These are phyloP conservation scores for Porites australiensis DNA, from an alignment of 64 coral and sea anemone species.

Conservation along the genomic window DNA sequence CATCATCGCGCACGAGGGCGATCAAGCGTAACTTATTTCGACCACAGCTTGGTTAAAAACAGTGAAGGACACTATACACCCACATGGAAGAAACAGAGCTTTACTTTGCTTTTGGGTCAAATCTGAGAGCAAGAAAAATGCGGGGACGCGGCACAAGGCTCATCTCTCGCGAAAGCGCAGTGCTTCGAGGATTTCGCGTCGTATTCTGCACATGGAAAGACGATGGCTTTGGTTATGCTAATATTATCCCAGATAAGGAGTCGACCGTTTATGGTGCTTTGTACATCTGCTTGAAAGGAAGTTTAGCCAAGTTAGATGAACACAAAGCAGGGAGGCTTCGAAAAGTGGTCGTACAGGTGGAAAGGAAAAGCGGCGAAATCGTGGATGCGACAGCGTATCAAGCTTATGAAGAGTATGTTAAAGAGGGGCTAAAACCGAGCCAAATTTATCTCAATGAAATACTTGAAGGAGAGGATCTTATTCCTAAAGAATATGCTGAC, in stretches of 20 bases:
- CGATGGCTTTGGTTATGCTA: constrained; percentile 48
- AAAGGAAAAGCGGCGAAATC: constrained; percentile 47
- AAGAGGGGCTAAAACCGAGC: constrained; percentile 44
- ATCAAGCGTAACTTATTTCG: too few species aligned
- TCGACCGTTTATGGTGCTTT: constrained; percentile 66
- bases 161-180: constrained; percentile 29
- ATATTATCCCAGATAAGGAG: constrained; percentile 35
- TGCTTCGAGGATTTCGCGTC: constrained; percentile 27
- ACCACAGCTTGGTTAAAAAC: too few species aligned
- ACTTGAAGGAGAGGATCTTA: constrained; percentile 69
- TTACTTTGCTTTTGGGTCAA: constrained; percentile 67
- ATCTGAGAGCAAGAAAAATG: constrained; percentile 61
- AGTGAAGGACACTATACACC: not conserved
- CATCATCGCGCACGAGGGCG: too few species aligned
- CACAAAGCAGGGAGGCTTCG: constrained; percentile 24
- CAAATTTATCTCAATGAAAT: constrained; percentile 62
- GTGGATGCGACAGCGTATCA: constrained; percentile 47
- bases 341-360: constrained; percentile 37
- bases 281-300: constrained; percentile 12
- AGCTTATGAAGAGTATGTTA: constrained; percentile 55
- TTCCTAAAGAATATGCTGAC: constrained; percentile 37
- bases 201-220: constrained; percentile 43
- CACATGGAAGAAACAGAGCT: constrained; percentile 47
- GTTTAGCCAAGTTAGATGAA: constrained; percentile 12
- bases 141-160: constrained; percentile 36